Evolutionary conservation across 2,113 vertebrate genomes (phyloP).

Genomic region (Labrus mixtus): DNA sequence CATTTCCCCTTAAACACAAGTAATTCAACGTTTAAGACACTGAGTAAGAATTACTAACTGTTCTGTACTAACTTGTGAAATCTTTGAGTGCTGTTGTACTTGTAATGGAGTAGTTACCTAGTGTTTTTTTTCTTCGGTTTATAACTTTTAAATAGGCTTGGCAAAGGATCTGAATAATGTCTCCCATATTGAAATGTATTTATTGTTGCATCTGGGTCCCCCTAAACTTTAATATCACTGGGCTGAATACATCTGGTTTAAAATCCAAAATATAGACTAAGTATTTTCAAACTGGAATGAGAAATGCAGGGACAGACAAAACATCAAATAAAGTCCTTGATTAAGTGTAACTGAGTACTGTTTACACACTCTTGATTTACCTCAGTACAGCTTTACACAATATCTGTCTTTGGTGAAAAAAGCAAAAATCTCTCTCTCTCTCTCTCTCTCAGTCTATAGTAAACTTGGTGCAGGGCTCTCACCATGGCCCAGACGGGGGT

Average conservation of each 20-base stretch:
- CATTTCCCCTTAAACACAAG: too few species aligned
- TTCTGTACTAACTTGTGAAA: too few species aligned
- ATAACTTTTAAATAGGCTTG: too few species aligned
- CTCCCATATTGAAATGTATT: too few species aligned
- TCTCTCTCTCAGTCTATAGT: slow-evolving; percentile 42
- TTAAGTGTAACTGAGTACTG: slow-evolving; percentile 27
- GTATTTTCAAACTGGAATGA: background rate
- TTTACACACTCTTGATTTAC: slow-evolving; percentile 53
- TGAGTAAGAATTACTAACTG: too few species aligned
- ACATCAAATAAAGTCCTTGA: slow-evolving; percentile 18
- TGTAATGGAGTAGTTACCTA: too few species aligned
- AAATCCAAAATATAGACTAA: slow-evolving; percentile 6
- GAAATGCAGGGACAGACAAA: background rate
- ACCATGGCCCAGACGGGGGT: slow-evolving; percentile 72
- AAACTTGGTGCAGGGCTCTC: slow-evolving; percentile 68
- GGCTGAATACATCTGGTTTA: background rate
- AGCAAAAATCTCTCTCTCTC: slow-evolving; percentile 29
- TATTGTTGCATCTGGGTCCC: too few species aligned
- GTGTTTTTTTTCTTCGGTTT: too few species aligned
- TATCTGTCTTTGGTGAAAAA: slow-evolving; percentile 47
- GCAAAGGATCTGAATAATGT: too few species aligned
- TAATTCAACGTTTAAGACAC: too few species aligned
- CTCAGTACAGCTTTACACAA: slow-evolving; percentile 41
- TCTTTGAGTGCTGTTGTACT: too few species aligned
- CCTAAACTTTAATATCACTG: too few species aligned